These are phyloP conservation scores for Choreutis nemorana DNA, from an alignment of 2,888 invertebrate species.

Conservation along the genomic window DNA sequence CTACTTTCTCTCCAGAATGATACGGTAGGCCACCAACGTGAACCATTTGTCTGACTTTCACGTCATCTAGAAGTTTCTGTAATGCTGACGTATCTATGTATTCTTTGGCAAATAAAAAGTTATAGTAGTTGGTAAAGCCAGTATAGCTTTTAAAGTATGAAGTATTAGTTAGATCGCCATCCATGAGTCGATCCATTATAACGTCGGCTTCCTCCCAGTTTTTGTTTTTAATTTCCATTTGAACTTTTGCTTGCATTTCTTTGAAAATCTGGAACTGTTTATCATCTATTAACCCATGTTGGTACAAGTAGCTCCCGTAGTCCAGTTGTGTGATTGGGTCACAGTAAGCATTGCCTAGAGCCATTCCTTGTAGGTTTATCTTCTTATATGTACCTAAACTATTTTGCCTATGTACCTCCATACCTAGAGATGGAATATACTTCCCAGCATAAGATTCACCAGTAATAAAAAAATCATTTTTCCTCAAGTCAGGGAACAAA, in stretches of 20 bases:
- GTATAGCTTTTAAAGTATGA: constrained; percentile 71
- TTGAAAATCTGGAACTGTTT: constrained; percentile 66
- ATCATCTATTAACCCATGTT: constrained; percentile 61
- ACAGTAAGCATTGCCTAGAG: constrained; percentile 59
- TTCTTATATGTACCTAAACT: constrained; percentile 17
- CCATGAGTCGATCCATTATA: constrained; percentile 73
- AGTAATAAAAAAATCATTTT: constrained; percentile 65
- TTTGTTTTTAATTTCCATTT: constrained; percentile 64
- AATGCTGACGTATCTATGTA: constrained; percentile 47
- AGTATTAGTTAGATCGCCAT: constrained; percentile 30
- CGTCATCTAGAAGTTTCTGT: constrained; percentile 30
- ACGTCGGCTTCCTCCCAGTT: constrained; percentile 74
- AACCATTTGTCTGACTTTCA: constrained; percentile 53
- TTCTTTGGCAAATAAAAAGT: constrained; percentile 65
- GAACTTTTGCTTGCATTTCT: constrained; percentile 62
- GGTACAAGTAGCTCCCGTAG: constrained; percentile 58
- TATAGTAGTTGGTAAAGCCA: constrained; percentile 79
- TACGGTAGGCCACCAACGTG: constrained; percentile 71
- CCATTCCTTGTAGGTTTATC: constrained; percentile 63
- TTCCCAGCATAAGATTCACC: constrained; percentile 72
- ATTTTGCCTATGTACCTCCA: constrained; percentile 60
- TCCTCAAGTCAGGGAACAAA: constrained; percentile 60
- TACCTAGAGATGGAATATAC: constrained; percentile 54
- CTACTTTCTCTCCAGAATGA: constrained; percentile 50
- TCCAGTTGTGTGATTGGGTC: constrained; percentile 58